Base-by-base conservation (phyloP, 2,113 vertebrate genomes). In the Terrapene triunguis region DNA sequence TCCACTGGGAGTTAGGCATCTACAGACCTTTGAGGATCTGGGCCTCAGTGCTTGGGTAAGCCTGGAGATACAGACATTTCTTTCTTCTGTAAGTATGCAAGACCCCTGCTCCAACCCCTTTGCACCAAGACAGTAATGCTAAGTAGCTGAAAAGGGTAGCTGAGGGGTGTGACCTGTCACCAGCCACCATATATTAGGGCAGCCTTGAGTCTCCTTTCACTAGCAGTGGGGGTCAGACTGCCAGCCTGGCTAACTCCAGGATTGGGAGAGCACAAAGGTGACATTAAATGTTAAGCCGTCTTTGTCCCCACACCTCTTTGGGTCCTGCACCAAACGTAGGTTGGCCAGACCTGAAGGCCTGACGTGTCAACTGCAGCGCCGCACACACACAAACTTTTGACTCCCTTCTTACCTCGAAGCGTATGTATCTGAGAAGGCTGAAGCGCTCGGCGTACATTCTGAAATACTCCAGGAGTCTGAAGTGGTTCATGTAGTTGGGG, bases 401-500 rank as follows among this genome's bases (percentile, higher is more conserved):
- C 48, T 57, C 9, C 10, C 38, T 7, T 72, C 97, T 97, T 91
- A 99, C 99, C 99, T 99, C 98, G 92, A 99, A 99, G 10, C 1
- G 96, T 62, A 99, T 98, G 93, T 99, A 97, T 95, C 25, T 98
- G 51, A 98, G 95, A 89, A 99, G 98, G 50, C 98, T 51, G 11
- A 99, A 99, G 94, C 98, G 98, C 72, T 48, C 92, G 7, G 98
- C 98, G 0, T 99, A 99, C 83, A 99, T 98, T 57, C 93, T 97
- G 84, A 98, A 98, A 91, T 99, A 99, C 24, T 98, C 88, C 97
- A 99, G 91, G 53, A 99, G 90, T 54, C 98, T 97, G 42, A 98
- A 88, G 65, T 99, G 98, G 48, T 97, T 98, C 97, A 99, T 97
- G 95, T 93, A 99, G 96, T 97, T 99, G 81, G 99, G 99, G 92